Base-by-base conservation (phyloP, 2,888 invertebrate genomes). In the Formica aserva region DNA sequence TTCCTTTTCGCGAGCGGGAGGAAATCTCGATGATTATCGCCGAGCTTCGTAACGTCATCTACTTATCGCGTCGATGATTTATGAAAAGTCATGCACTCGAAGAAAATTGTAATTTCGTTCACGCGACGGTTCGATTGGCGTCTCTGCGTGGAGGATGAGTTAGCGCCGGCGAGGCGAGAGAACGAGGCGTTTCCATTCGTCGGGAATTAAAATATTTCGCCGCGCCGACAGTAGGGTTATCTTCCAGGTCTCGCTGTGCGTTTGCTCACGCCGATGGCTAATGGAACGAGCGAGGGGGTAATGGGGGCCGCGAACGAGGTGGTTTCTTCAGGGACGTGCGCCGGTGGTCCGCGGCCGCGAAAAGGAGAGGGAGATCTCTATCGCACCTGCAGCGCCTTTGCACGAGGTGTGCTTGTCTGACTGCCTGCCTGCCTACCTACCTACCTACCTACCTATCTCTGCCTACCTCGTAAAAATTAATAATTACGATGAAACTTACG, bases 351-450 rank as follows among this genome's bases (percentile, higher is more conserved):
- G 52, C 90, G 82, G 86, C 69, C 55, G 62, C 78, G 87, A 86
- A 85, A 86, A 89, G 93, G 93, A 94, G 86, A 86, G 83, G 86
- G 88, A 93, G 93, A 94, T 94, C 93, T 93, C 92, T 94, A 94
- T 94, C 93, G 89, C 91, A 92, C 91, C 91, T 92, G 93, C 88
- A 67, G 62, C 87, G 66, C 48, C 78, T 66, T 66, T 71, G 69
- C 80, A 71, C 71, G 63, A 75, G 74, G 74, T 77, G 81, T 71
- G 69, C 82, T 86, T 84, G 83, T 62, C 57, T 45, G 65, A 11
- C 57, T 60, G 78, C 57, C 78, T 77, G 29, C 67, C 41, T 77
- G 29, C 26, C 77, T 77, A 66, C 67, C 77, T 77, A 41, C 84
- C 82, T 85, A 76, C 41, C 41, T 45, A 87, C 63, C 74, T 62